Conservation (phyloP, 2,113 vertebrate genomes). For the Coracopsis vasa region DNA sequence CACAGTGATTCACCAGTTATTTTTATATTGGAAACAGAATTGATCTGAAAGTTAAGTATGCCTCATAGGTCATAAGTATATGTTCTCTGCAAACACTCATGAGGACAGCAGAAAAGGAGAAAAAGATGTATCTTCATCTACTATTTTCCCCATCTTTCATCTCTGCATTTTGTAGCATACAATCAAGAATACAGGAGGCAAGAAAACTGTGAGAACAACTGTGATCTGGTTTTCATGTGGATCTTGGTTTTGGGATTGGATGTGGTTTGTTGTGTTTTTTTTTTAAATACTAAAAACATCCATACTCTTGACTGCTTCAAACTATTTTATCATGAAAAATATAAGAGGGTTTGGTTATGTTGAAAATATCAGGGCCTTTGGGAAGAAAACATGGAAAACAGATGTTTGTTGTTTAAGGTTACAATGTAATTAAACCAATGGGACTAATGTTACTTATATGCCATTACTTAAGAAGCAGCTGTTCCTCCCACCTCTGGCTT, state of each 20-base stretch:
- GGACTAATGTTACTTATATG: conserved; percentile 34
- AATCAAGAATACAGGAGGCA: neutral
- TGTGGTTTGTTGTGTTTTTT: neutral
- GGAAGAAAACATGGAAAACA: conserved; percentile 42
- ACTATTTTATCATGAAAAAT: neutral
- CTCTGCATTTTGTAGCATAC: neutral
- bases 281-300: neutral
- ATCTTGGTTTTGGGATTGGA: neutral
- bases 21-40: neutral
- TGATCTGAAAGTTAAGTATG: neutral
- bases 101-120: neutral
- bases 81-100: neutral
- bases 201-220: neutral
- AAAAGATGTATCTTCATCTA: neutral
- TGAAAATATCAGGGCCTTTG: conserved; percentile 28
- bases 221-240: neutral
- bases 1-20: neutral
- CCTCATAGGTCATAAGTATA: neutral
- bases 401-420: conserved; percentile 62
- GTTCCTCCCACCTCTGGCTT: neutral
- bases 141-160: neutral
- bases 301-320: neutral
- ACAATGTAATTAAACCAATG: conserved; percentile 40
- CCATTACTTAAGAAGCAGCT: conserved; percentile 37
- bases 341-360: neutral